A percentile compares a stretch with the other conserved stretches of the same genome.
Evolutionary conservation across 2,113 vertebrate species (phyloP).

Genomic region (Saccopteryx bilineata): DNA sequence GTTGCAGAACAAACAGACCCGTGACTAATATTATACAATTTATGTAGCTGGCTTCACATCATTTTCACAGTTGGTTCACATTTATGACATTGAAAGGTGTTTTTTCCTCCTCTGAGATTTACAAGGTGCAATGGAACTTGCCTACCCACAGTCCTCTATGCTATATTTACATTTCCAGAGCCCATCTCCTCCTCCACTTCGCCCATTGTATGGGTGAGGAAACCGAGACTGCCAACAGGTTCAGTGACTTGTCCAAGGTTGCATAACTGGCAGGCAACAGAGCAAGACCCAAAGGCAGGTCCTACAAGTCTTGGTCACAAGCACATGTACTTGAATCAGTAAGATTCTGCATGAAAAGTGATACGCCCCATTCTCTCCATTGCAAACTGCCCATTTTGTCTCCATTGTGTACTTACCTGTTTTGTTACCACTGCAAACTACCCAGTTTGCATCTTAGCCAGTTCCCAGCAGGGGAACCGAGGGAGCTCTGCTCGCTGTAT

Average conservation of each 20-base stretch:
- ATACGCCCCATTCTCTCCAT: not conserved
- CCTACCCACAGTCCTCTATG: not conserved
- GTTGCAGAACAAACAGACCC: constrained; percentile 3
- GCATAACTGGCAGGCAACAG: not conserved
- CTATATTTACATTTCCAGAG: not conserved
- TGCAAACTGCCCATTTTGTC: not conserved
- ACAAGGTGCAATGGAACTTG: not conserved
- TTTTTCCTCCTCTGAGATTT: not conserved
- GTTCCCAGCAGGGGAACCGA: not conserved
- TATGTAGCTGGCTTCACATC: not conserved
- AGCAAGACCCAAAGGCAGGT: not conserved
- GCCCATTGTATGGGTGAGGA: not conserved
- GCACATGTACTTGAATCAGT: constrained; percentile 9
- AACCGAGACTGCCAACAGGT: not conserved
- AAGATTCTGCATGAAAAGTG: not conserved
- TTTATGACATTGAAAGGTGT: not conserved
- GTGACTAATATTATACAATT: constrained; percentile 35
- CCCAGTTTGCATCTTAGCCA: not conserved
- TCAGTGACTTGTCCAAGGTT: not conserved
- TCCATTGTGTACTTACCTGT: too few relatives aligned
- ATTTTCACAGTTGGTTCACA: constrained; percentile 32
- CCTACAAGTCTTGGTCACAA: not conserved
- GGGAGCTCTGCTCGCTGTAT: not conserved
- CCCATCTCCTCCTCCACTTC: not conserved
- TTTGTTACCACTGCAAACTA: not conserved